These are phyloP conservation scores for Heteromyza rotundicornis DNA, from an alignment of 2,888 invertebrate species.

Conservation along the genomic window DNA sequence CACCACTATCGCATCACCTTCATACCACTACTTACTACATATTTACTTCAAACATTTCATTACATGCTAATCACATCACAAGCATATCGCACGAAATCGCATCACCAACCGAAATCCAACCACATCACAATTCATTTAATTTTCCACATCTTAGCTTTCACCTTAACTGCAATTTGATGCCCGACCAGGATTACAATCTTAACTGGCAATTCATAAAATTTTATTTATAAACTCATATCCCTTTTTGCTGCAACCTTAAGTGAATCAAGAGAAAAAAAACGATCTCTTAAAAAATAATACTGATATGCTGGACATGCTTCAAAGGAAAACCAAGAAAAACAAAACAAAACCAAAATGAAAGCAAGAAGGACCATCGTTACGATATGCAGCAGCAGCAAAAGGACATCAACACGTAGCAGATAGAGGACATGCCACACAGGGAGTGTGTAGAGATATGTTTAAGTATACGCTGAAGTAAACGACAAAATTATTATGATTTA, in stretches of 20 bases:
- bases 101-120: no score
- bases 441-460: constrained; percentile 41
- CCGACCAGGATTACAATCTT: neutral
- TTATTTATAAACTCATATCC: constrained; percentile 2
- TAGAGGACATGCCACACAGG: constrained; percentile 54
- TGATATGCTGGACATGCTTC: constrained; percentile 51
- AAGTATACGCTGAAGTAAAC: neutral
- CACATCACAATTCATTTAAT: no score
- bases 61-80: no score
- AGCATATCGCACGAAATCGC: no score
- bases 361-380: constrained; percentile 11
- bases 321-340: constrained; percentile 54
- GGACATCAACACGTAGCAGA: constrained; percentile 55
- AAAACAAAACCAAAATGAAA: constrained; percentile 12
- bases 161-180: neutral
- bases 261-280: constrained; percentile 54
- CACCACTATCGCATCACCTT: no score
- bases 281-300: constrained; percentile 39
- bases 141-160: no score
- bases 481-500: constrained; percentile 52
- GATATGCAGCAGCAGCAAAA: constrained; percentile 29
- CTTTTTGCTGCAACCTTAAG: constrained; percentile 35
- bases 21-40: no score
- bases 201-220: neutral
- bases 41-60: no score